phyloP scores from a whole-genome alignment of 1,140 invertebrate species.

The Pemphigus obesinymphae region DNA sequence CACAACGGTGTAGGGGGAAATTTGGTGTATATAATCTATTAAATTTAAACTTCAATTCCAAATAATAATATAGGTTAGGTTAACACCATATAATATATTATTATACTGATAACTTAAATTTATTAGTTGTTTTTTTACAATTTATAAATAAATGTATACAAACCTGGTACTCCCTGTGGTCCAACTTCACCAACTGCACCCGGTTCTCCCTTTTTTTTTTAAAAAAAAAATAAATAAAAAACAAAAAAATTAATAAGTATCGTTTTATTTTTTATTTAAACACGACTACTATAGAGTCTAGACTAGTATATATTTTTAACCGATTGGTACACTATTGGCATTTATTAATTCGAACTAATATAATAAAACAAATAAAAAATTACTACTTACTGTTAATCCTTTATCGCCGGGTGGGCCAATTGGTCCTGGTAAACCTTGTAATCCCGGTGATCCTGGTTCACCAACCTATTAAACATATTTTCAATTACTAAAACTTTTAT shows the following conservation, averaged over 20 bases:
- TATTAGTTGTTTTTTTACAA: too few species aligned
- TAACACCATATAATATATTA: too few species aligned
- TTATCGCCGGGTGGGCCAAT: slow-evolving; percentile 42
- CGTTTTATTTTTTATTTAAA: too few species aligned
- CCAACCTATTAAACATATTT: background rate
- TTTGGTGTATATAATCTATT: too few species aligned
- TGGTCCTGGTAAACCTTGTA: slow-evolving; percentile 41
- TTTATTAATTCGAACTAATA: too few species aligned
- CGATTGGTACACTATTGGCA: too few species aligned
- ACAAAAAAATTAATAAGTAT: background rate
- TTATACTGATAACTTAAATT: background rate
- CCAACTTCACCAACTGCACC: slow-evolving; percentile 59
- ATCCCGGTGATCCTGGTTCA: slow-evolving; percentile 36
- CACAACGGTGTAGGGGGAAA: background rate
- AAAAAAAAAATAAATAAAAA: too few species aligned
- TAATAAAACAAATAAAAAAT: too few species aligned
- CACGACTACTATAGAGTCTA: too few species aligned
- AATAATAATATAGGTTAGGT: too few species aligned
- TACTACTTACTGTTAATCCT: slow-evolving; percentile 37
- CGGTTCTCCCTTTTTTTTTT: slow-evolving; percentile 55
- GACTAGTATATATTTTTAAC: background rate
- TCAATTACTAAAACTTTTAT: background rate
- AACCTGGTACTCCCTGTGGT: slow-evolving; percentile 49
- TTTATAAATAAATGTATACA: background rate
- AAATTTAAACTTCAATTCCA: too few species aligned